Base-by-base conservation (phyloP, 2,113 vertebrate species). In the Hemiprocne comata region DNA sequence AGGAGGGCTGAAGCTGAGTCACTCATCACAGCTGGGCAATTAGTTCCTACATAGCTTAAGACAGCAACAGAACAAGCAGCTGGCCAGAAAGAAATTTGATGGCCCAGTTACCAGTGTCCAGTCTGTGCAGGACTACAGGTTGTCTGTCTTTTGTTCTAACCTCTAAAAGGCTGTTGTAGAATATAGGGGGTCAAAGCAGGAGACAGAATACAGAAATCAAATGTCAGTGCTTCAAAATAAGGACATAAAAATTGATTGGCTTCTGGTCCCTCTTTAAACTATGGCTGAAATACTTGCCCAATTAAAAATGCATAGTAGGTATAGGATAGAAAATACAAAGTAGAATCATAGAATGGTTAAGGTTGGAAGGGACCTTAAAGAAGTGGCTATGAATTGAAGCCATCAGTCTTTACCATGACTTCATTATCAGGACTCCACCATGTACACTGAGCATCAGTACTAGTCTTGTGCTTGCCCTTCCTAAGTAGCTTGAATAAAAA, bases 361-460 rank as follows among this genome's bases (percentile, higher is more conserved):
- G 40, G 40, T 42, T 42, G 40, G 40, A 42, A 42, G 40, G 40
- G 40, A 42, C 40, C 40, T 42, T 42, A 42, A 42, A 12, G 9
- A 40, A 13, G 53, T 18, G 48, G 23, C 7, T 51, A 2, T 44
- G 57, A 24, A 7, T 24, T 81, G 77, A 46, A 81, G 61, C 25
- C 72, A 42, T 33, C 42, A 5, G 0, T 28, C 24, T 48, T 4
- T 64, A 38, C 51, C 1, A 0, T 13, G 36, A 20, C 9, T 48
- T 44, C 13, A 44, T 54, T 34, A 28, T 25, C 40, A 62, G 31
- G 23, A 15, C 24, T 65, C 13, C 36, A 18, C 13, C 18, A 1
- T 1, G 4, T 6, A 26, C 7, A 0, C 2, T 17, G 40, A 9
- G 17, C 29, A 2, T 31, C 31, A 9, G 6, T 2, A 24, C 28